A percentile compares a stretch with the other conserved stretches of the same genome.
Evolutionary conservation across 2,113 vertebrate genomes (phyloP).

Genomic region (Seriola rivoliana): DNA sequence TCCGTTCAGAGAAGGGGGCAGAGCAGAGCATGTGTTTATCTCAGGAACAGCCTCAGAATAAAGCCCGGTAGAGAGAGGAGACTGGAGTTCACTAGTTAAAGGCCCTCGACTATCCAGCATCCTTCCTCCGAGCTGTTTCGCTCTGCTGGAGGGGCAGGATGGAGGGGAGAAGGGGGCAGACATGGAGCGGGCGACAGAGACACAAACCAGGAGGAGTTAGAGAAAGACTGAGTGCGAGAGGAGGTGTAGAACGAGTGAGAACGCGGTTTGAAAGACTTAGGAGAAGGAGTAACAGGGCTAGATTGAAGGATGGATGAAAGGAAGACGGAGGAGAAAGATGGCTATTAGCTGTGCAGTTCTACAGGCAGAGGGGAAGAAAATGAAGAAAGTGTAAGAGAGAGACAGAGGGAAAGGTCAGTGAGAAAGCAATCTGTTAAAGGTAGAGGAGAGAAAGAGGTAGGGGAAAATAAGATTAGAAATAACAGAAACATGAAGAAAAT

Average conservation of each 20-base stretch:
- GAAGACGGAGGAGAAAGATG: constrained; percentile 18
- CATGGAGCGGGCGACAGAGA: neutral
- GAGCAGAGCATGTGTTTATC: constrained; percentile 67
- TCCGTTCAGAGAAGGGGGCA: constrained; percentile 51
- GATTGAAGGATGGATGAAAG: constrained; percentile 20
- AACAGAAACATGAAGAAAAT: constrained; percentile 40
- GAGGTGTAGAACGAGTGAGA: constrained; percentile 4
- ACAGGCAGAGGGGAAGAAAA: constrained; percentile 32
- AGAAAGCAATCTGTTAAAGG: constrained; percentile 68
- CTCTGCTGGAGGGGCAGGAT: constrained; percentile 45
- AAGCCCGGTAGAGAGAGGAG: constrained; percentile 21
- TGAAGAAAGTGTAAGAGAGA: constrained; percentile 44
- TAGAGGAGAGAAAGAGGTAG: constrained; percentile 35
- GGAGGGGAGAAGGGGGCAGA: constrained; percentile 6
- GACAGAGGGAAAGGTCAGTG: constrained; percentile 70
- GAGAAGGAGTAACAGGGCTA: neutral
- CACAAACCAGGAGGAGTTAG: constrained; percentile 21
- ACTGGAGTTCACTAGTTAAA: constrained; percentile 58
- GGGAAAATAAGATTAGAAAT: constrained; percentile 19
- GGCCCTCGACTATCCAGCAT: constrained; percentile 45
- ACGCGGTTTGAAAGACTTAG: neutral
- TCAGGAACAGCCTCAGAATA: constrained; percentile 60
- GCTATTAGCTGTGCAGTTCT: constrained; percentile 57
- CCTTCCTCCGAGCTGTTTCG: constrained; percentile 46
- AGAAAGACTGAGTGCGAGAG: constrained; percentile 16